Base-by-base conservation (phyloP, 2,888 invertebrate species). In the Venusia cambrica region DNA sequence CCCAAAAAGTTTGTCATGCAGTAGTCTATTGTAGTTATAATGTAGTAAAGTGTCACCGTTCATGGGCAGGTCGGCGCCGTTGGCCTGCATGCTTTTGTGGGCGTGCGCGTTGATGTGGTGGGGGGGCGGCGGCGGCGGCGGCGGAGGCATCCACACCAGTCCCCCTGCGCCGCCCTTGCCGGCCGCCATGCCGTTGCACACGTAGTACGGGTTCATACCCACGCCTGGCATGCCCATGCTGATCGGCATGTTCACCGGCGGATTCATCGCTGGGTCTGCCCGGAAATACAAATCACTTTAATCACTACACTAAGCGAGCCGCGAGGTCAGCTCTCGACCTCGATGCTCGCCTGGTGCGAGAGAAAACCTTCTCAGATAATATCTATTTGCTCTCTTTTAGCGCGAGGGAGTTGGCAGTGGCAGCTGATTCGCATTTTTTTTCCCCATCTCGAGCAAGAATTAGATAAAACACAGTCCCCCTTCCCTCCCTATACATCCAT, bases 11-110 rank as follows among this genome's bases (percentile, higher is more conserved):
- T n/a, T n/a, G n/a, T n/a, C n/a, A n/a, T n/a, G n/a, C n/a, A n/a
- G n/a, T n/a, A n/a, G n/a, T n/a, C n/a, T n/a, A n/a, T n/a, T n/a
- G n/a, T n/a, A n/a, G n/a, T n/a, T n/a, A n/a, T n/a, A n/a, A n/a
- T n/a, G 7, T 12, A 1, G 8, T 4, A 4, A 4, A 4, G 4
- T 36, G 56, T 63, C 45, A 90, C 90, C 90, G 47, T 89, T 80
- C 64, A 88, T 79, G 2, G 90, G 90, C 53, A 90, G 69, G 35
- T 90, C 90, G 5, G 80, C 75, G 4, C 89, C 89, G 46, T 87
- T 89, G 6, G 76, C 60, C 51, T 89, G 88, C 38, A 89, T 54
- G 54, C 84, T 85, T 69, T 77, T 76, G 53, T 54, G 66, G 5
- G 73, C 81, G 54, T 72, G 67, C 28, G 66, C 68, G 62, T 73